These are phyloP conservation scores for Cyclura pinguis DNA, from an alignment of 2,797 vertebrate species.

Conservation along the genomic window DNA sequence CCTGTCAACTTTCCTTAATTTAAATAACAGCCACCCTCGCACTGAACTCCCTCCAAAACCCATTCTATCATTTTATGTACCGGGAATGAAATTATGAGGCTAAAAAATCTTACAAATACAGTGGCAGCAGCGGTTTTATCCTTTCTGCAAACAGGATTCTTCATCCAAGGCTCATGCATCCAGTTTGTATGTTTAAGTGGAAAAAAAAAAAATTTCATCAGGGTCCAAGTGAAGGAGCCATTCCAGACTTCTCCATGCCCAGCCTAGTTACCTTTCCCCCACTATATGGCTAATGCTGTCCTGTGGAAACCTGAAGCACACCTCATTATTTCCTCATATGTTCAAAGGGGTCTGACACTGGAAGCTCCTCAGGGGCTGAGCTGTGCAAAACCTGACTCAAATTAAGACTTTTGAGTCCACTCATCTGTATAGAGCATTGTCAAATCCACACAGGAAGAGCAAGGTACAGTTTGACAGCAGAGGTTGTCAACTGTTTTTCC, in stretches of 20 bases:
- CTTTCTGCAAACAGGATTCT: background rate
- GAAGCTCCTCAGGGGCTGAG: background rate
- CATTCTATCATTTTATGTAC: background rate
- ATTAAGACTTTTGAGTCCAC: background rate
- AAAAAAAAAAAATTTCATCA: background rate
- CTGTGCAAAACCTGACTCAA: background rate
- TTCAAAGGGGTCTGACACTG: background rate
- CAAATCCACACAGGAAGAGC: background rate
- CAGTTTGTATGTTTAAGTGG: background rate
- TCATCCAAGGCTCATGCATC: background rate
- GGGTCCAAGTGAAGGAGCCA: background rate
- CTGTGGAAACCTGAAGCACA: background rate
- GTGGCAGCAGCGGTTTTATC: background rate
- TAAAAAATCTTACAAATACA: background rate
- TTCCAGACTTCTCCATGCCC: background rate
- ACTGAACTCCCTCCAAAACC: background rate
- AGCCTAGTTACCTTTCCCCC: background rate
- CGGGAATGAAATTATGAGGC: background rate
- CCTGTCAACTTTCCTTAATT: constrained; percentile 7
- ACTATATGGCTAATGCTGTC: background rate
- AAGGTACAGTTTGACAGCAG: background rate
- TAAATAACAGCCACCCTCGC: background rate
- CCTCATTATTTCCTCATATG: background rate
- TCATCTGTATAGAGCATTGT: background rate
- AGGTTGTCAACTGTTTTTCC: background rate